Conservation (phyloP, 2,888 invertebrate genomes). For the Pomacea canaliculata region DNA sequence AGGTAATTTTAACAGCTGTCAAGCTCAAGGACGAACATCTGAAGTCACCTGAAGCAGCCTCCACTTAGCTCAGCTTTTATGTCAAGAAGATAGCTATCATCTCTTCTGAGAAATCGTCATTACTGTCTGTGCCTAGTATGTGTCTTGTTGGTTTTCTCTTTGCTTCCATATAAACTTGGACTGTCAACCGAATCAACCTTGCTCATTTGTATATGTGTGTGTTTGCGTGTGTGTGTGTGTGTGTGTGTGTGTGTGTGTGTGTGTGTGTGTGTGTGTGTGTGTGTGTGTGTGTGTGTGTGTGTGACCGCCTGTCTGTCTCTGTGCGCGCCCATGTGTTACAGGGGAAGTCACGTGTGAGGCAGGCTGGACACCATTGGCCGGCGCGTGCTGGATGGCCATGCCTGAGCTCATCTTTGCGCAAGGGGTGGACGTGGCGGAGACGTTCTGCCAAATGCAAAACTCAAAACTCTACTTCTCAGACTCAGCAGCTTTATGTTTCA, state of each 20-base stretch:
- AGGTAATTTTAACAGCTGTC: too few species aligned
- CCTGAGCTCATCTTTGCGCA: not conserved
- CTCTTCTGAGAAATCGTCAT: too few species aligned
- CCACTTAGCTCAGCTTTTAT: too few species aligned
- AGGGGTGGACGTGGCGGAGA: not conserved
- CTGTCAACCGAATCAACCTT: too few species aligned
- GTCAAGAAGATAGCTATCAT: too few species aligned
- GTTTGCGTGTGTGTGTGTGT: not conserved
- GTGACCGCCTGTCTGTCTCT: not conserved
- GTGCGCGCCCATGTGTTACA: not conserved
- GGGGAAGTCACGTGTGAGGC: not conserved
- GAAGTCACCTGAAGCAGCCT: too few species aligned
- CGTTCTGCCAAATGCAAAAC: not conserved
- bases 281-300: not conserved
- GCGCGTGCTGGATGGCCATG: not conserved
- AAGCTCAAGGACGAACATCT: too few species aligned
- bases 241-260: not conserved
- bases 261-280: not conserved
- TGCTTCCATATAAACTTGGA: too few species aligned
- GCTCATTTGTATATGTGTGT: not conserved
- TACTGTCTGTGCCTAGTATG: too few species aligned
- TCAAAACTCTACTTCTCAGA: not conserved
- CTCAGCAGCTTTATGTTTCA: slow-evolving; percentile 8
- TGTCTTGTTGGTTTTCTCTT: too few species aligned
- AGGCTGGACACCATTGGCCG: not conserved